Conservation (phyloP, 2,113 vertebrate genomes). For the Dasyurus viverrinus region DNA sequence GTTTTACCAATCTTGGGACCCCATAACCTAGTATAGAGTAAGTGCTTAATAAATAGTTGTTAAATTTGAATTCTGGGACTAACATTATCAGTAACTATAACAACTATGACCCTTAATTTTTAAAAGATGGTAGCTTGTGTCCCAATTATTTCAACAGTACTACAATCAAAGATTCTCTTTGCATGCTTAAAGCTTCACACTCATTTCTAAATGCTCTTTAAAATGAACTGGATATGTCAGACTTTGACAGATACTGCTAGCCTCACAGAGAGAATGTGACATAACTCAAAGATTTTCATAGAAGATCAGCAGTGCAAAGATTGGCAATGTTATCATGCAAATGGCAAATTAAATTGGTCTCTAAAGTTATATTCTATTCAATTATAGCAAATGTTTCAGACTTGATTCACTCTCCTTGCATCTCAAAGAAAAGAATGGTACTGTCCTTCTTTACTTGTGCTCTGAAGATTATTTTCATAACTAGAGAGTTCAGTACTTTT, state of each 20-base stretch:
- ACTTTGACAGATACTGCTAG: neutral
- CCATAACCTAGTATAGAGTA: neutral
- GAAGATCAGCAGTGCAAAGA: slow-evolving; percentile 10
- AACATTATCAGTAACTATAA: neutral
- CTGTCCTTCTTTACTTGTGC: neutral
- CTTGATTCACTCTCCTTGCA: slow-evolving; percentile 23
- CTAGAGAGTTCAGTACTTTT: neutral
- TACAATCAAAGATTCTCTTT: neutral
- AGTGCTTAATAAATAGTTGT: neutral
- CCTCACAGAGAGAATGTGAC: neutral
- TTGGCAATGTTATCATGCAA: slow-evolving; percentile 6
- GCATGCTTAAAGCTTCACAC: neutral
- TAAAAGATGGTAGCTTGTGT: slow-evolving; percentile 6
- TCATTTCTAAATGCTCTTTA: slow-evolving; percentile 29
- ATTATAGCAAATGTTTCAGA: slow-evolving; percentile 29
- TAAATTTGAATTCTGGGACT: neutral
- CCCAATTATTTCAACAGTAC: slow-evolving; percentile 37
- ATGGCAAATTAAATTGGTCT: slow-evolving; percentile 14
- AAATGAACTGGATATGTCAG: neutral
- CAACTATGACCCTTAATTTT: slow-evolving; percentile 35
- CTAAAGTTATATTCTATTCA: slow-evolving; percentile 39
- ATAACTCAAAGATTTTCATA: neutral
- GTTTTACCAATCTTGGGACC: neutral
- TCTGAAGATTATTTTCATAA: slow-evolving; percentile 36
- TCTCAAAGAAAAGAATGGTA: slow-evolving; percentile 11